Base-by-base conservation (phyloP, 2,113 vertebrate species). In the Opisthocomus hoazin region DNA sequence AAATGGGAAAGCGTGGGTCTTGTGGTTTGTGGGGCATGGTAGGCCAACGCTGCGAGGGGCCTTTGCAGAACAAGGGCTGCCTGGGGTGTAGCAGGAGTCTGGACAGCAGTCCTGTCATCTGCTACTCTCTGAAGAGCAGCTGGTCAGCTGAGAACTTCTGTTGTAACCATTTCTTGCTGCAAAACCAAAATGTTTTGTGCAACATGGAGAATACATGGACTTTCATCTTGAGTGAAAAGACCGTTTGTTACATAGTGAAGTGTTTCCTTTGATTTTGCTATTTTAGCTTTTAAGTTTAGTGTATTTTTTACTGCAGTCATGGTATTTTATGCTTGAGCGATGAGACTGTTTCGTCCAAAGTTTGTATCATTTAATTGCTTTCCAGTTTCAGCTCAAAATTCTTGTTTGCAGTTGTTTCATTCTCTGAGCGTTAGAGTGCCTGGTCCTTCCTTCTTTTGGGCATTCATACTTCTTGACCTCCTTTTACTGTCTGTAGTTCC, bases 361-460 rank as follows among this genome's bases (percentile, higher is more conserved):
- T 69, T 71, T 61, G 7, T 69, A 20, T 90, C 0, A 54, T 60
- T 82, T 60, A 68, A 68, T 37, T 76, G 12, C 23, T 68, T 87
- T 85, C 22, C 66, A 54, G 6, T 19, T 84, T 90, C 75, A 88
- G 23, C 46, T 94, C 30, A 88, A 43, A 80, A 36, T 66, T 96
- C 34, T 60, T 51, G 21, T 3, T 81, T 66, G 8, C 32, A 66
- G 14, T 86, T 74, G 15, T 90, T 91, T 84, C 2, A 6, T 53
- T 89, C 19, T 79, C 24, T 12, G 14, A 91, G 30, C 24, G 50
- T 78, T 65, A 51, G 34, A 37, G 9, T 21, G 7, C 58, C 30
- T 79, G 71, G 15, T 78, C 16, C 58, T 53, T 75, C 37, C 29
- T 78, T 90, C 19, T 3, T 82, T 53, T 60, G 26, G 23, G 14